A percentile compares a stretch with the other conserved stretches of the same genome.
These are phyloP conservation scores for Alloscopus bannaensis DNA, from an alignment of 2,888 invertebrate genomes.

Conservation along the genomic window DNA sequence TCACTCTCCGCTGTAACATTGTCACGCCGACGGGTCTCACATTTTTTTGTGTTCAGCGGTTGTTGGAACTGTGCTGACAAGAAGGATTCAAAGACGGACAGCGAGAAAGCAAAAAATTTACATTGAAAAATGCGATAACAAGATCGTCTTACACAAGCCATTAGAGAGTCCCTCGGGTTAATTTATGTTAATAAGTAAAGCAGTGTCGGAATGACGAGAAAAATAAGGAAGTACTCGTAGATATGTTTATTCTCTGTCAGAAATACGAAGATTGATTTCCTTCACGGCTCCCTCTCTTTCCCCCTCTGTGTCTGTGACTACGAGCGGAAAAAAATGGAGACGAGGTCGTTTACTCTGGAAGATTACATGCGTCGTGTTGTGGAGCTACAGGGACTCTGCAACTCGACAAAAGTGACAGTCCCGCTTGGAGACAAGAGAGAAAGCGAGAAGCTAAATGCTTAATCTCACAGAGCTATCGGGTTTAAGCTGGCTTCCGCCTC, in stretches of 20 bases:
- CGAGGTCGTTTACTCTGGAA: no score
- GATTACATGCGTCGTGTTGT: no score
- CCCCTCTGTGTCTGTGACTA: no score
- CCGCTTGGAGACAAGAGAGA: no score
- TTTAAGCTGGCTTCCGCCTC: no score
- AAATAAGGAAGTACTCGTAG: slow-evolving; percentile 11
- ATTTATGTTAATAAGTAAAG: slow-evolving; percentile 51
- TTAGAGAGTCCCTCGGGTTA: slow-evolving; percentile 34
- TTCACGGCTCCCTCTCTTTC: background rate
- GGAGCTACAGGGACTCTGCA: no score
- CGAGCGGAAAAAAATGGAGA: no score
- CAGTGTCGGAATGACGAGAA: slow-evolving; percentile 16
- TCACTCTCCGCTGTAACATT: background rate
- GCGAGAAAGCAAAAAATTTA: no score
- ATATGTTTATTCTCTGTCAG: slow-evolving; percentile 54
- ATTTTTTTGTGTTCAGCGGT: background rate
- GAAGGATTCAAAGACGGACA: no score
- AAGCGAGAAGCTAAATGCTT: no score
- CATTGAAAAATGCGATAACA: slow-evolving; percentile 4
- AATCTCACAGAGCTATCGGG: no score
- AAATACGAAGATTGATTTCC: slow-evolving; percentile 55
- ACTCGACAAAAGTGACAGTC: no score
- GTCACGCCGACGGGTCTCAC: background rate
- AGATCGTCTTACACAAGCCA: slow-evolving; percentile 17
- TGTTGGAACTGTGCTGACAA: background rate